Conservation (phyloP, 2,113 vertebrate genomes). For the Hemicordylus capensis region DNA sequence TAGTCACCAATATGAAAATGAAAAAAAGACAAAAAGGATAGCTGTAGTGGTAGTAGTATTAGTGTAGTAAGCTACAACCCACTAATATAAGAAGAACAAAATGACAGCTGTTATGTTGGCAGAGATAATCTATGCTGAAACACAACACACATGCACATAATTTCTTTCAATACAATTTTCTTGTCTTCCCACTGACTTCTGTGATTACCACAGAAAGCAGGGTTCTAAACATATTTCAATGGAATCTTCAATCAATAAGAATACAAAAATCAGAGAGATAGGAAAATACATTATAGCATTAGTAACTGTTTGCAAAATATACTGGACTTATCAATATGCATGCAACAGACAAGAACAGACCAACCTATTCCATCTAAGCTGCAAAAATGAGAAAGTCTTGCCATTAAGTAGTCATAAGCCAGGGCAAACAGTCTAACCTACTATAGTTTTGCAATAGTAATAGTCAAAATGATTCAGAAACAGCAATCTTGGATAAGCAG, state of each 20-base stretch:
- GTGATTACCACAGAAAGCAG: conserved; percentile 82
- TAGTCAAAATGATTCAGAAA: neutral
- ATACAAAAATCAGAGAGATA: conserved; percentile 77
- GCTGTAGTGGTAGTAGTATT: conserved; percentile 2
- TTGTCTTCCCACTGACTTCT: conserved; percentile 88
- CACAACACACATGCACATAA: conserved; percentile 79
- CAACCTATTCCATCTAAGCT: conserved; percentile 30
- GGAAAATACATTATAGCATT: conserved; percentile 77
- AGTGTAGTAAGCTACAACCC: conserved; percentile 71
- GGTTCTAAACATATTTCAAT: conserved; percentile 84
- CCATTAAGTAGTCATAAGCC: neutral
- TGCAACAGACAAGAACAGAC: conserved; percentile 53
- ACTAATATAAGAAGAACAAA: conserved; percentile 81
- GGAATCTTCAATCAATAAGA: conserved; percentile 84
- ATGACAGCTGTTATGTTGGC: conserved; percentile 86
- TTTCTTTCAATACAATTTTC: conserved; percentile 86
- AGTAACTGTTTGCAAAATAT: conserved; percentile 75
- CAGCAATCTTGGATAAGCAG: neutral
- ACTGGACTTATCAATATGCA: conserved; percentile 70
- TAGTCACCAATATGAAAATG: conserved; percentile 61
- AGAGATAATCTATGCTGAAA: conserved; percentile 88
- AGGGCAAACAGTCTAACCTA: neutral
- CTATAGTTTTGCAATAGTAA: neutral
- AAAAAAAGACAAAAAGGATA: conserved; percentile 70
- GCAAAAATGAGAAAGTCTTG: conserved; percentile 14